Base-by-base conservation (phyloP, 2,113 vertebrate species). In the Phalacrocorax brasilianus region DNA sequence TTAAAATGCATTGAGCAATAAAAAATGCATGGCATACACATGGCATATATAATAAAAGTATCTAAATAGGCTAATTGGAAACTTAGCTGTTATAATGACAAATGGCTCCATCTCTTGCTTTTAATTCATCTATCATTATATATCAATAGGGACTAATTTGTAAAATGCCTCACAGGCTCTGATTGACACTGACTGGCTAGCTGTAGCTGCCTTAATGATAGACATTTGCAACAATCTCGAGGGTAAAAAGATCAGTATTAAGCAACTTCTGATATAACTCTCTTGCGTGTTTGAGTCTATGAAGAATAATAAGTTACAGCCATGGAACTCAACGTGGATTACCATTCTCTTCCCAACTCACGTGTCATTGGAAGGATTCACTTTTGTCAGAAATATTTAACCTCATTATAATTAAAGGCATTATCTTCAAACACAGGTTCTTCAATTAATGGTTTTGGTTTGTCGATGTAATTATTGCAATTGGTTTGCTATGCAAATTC, bases 91-190 rank as follows among this genome's bases (percentile, higher is more conserved):
- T 96, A 88, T 38, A 96, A 93, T 97, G 94, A 96, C 72, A 97
- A 97, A 96, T 95, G 66, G 35, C 66, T 96, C 47, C 53, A 89
- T 85, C 71, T 96, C 80, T 74, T 89, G 32, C 58, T 96, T 95
- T 98, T 97, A 90, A 97, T 96, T 97, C 79, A 95, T 94, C 42
- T 95, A 87, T 97, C 47, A 52, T 96, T 95, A 88, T 52, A 33
- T 95, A 91, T 97, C 90, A 96, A 84, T 93, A 68, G 94, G 44
- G 58, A 96, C 61, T 96, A 95, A 95, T 96, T 96, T 91, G 49
- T 94, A 92, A 95, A 96, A 95, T 95, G 67, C 78, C 89, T 97
- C 50, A 32, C 68, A 95, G 85, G 63, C 58, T 96, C 95, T 96
- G 84, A 97, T 91, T 96, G 96, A 92, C 91, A 93, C 33, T 91